Evolutionary conservation across 2,113 vertebrate genomes (phyloP), one percentile per base, ranked within the genome.

Genomic region (Lipotes vexillifer): DNA sequence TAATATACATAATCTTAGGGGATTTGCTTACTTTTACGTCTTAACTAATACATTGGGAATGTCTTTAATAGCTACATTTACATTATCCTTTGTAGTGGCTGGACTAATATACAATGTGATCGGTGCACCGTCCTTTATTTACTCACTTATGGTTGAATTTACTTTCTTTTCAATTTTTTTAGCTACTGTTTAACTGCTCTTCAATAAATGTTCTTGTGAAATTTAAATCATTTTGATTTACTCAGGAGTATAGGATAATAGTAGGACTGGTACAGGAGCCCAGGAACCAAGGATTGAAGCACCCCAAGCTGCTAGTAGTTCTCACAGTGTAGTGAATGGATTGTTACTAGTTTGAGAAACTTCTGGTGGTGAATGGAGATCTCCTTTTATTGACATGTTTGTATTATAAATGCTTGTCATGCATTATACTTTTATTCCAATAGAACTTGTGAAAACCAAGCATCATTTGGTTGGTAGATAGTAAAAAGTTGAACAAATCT

Each of bases 211-310:
- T 74, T 88, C 14, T 8, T 75, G 13, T 66, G 84, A 68, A 94
- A 75, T 83, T 75, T 44, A 81, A 90, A 86, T 80, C 18, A 88
- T 82, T 68, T 86, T 90, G 44, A 65, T 81, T 93, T 96, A 41
- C 57, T 71, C 14, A 38, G 49, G 33, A 33, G 13, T n/a, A 31
- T 66, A 83, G 31, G 55, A 55, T 88, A 84, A 84, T 68, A 15
- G 15, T 33, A 33, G 31, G 59, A 27, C 6, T 88, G 59, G 49
- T 69, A 71, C 36, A 38, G 52, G n/a, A 77, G 44, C n/a, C 17
- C 36, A 33, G 52, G n/a, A 77, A 52, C n/a, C 17, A 61, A 69
- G 75, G 17, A 55, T 57, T 63, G 23, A 77, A 71, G 52, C 17
- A 63, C 41, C 9, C 44, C 55, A 77, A 44, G n/a, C 41, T 88